phyloP scores from a whole-genome alignment of 37 sponge, comb jelly and placozoan genomes.

The Petrosia ficiformis region DNA sequence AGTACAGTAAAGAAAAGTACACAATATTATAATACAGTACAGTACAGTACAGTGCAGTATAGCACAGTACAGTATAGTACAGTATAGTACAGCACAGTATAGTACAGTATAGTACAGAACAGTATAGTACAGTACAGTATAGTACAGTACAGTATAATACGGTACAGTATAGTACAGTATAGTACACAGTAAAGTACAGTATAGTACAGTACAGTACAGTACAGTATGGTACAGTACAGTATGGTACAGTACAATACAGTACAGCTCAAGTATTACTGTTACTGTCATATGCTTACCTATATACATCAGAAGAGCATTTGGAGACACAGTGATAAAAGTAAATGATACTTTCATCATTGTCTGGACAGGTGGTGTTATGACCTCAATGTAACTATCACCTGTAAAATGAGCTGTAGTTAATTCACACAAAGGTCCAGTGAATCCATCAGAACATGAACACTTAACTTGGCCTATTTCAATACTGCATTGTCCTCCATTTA shows the following conservation, averaged over 20 bases:
- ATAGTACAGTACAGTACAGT: neutral
- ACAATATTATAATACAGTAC: too few species aligned
- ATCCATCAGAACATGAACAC: slow-evolving; percentile 43
- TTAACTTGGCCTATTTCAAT: neutral
- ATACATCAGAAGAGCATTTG: slow-evolving; percentile 47
- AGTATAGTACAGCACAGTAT: too few species aligned
- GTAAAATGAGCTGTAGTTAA: slow-evolving; percentile 25
- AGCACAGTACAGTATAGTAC: too few species aligned
- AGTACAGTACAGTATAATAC: too few species aligned
- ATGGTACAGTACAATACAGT: neutral
- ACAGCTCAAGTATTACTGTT: too few species aligned
- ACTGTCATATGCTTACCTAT: slow-evolving; percentile 15
- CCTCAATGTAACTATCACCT: slow-evolving; percentile 2
- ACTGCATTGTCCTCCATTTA: slow-evolving; percentile 48
- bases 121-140: too few species aligned
- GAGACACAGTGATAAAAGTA: slow-evolving; percentile 35
- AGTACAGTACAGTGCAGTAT: too few species aligned
- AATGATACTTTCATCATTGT: slow-evolving; percentile 6
- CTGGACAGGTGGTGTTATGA: neutral
- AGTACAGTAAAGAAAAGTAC: too few species aligned
- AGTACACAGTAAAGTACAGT: too few species aligned
- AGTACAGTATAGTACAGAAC: too few species aligned
- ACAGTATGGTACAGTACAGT: neutral
- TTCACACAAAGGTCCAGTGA: slow-evolving; percentile 45
- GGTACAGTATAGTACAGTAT: neutral